Evolutionary conservation across 1,140 invertebrate species (phyloP).

Genomic region (Drosophila navojoa): DNA sequence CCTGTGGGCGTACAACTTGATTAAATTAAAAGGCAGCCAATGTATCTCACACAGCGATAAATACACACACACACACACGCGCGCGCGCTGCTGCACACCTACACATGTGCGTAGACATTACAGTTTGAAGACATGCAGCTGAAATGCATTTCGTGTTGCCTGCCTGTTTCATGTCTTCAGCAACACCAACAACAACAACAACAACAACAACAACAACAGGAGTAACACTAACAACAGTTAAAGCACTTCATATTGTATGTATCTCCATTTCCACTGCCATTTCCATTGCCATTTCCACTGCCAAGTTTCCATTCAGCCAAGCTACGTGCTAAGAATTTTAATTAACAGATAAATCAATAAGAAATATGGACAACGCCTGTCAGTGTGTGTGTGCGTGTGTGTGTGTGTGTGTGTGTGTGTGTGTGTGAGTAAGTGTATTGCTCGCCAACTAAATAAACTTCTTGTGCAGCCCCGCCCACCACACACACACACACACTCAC

Average conservation of each 20-base stretch:
- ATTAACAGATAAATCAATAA: conserved; percentile 83
- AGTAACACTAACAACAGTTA: not conserved
- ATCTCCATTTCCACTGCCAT: conserved; percentile 37
- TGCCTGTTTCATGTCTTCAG: conserved; percentile 51
- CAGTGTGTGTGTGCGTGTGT: conserved; percentile 42
- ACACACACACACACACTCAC: not conserved
- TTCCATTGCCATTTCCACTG: conserved; percentile 12
- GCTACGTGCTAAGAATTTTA: conserved; percentile 82
- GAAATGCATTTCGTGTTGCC: conserved; percentile 76
- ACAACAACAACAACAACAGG: conserved; percentile 13
- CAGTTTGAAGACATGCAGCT: conserved; percentile 76
- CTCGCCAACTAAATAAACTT: conserved; percentile 76
- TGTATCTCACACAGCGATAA: conserved; percentile 49
- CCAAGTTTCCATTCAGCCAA: conserved; percentile 42
- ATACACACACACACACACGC: conserved; percentile 19
- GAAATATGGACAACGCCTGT: conserved; percentile 81
- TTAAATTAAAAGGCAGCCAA: conserved; percentile 74
- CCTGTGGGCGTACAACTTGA: conserved; percentile 49
- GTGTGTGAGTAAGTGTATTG: conserved; percentile 41
- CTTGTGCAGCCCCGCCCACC: conserved; percentile 20
- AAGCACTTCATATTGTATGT: conserved; percentile 49
- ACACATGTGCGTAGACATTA: conserved; percentile 54
- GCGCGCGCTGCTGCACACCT: conserved; percentile 2
- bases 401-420: conserved; percentile 28
- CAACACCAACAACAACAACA: conserved; percentile 9